phyloP scores from a whole-genome alignment of 2,797 vertebrate genomes.

The Pipistrellus kuhlii region DNA sequence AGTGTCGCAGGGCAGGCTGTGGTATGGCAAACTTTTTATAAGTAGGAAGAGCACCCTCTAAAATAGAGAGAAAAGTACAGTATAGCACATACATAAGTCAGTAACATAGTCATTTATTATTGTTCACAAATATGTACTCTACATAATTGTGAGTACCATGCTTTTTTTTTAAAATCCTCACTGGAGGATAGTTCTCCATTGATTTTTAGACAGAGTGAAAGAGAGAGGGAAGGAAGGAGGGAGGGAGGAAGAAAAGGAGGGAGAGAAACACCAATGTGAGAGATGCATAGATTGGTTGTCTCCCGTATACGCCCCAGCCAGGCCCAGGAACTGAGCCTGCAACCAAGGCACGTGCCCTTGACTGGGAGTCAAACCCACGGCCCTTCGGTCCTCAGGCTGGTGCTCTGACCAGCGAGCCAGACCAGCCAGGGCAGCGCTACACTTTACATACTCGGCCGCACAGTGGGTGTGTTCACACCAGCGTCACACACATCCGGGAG shows the following conservation, averaged over 20 bases:
- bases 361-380: neutral
- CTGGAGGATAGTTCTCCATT: neutral
- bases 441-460: neutral
- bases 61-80: neutral
- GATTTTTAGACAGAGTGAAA: neutral
- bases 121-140: neutral
- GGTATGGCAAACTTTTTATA: too few species aligned
- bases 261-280: neutral
- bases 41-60: neutral
- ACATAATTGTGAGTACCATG: neutral
- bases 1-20: neutral
- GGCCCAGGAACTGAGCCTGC: neutral
- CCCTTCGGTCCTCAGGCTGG: too few species aligned
- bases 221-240: neutral
- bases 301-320: neutral
- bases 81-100: neutral
- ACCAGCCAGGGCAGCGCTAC: neutral
- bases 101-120: neutral
- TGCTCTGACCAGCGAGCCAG: neutral
- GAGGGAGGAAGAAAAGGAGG: neutral
- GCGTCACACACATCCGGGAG: neutral
- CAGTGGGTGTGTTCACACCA: neutral
- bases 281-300: neutral
- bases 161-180: neutral
- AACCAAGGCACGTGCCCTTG: neutral